Percentiles rank a stretch among this genome's conserved stretches.
phyloP scores from a whole-genome alignment of 2,113 vertebrate species.

The Geothlypis trichas region DNA sequence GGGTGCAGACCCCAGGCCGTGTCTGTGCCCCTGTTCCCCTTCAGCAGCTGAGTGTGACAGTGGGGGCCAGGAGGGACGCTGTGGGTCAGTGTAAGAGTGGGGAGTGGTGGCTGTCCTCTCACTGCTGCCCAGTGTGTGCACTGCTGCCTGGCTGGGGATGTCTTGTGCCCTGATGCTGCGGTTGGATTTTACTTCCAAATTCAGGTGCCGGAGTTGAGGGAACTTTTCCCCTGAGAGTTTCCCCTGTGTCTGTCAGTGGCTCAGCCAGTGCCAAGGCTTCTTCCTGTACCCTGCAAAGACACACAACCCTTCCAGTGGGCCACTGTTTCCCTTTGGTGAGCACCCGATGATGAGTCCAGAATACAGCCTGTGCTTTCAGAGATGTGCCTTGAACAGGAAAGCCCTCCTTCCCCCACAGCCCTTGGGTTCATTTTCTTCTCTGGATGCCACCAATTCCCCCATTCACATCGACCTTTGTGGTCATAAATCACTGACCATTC shows the following conservation, averaged over 20 bases:
- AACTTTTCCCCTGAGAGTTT: background rate
- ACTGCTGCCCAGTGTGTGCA: background rate
- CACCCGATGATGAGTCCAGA: background rate
- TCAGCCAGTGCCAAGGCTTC: background rate
- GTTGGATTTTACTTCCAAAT: background rate
- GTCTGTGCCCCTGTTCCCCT: accelerated
- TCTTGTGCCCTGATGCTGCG: accelerated
- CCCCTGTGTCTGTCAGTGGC: background rate
- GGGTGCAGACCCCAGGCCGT: background rate
- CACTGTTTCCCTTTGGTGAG: background rate
- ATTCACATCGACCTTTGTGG: no score
- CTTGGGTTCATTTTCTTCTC: background rate
- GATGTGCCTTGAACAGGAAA: background rate
- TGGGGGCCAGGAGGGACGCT: background rate
- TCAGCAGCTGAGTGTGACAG: background rate
- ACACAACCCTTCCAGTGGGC: background rate
- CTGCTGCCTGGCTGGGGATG: background rate
- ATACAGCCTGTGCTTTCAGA: background rate
- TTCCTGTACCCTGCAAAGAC: background rate
- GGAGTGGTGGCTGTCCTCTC: accelerated
- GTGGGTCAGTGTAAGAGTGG: accelerated
- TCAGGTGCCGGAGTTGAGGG: background rate
- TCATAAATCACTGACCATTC: background rate
- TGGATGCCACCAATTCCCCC: background rate
- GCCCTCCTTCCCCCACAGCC: background rate